phyloP scores from a whole-genome alignment of 2,888 invertebrate species.

The Archips crataeganus region DNA sequence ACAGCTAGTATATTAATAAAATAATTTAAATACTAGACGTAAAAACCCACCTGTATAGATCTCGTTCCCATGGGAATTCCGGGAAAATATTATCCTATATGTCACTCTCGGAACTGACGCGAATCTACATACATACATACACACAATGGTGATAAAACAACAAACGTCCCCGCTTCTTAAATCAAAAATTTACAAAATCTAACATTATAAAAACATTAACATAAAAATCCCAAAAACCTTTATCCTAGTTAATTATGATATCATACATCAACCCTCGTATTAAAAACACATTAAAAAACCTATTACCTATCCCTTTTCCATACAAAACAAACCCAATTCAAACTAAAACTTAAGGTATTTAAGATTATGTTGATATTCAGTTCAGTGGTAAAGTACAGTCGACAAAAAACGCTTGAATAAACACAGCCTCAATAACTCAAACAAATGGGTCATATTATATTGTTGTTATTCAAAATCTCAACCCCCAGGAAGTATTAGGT shows the following conservation, averaged over 20 bases:
- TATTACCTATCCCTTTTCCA: not conserved
- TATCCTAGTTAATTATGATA: constrained; percentile 78
- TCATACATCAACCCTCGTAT: constrained; percentile 76
- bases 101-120: too few relatives aligned
- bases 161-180: not conserved
- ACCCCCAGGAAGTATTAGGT: constrained; percentile 79
- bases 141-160: too few relatives aligned
- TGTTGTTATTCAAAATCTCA: constrained; percentile 68
- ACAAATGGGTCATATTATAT: constrained; percentile 64
- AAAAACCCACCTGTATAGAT: too few relatives aligned
- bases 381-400: not conserved
- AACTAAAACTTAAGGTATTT: not conserved
- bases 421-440: constrained; percentile 66
- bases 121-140: too few relatives aligned
- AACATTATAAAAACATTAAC: constrained; percentile 39
- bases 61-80: too few relatives aligned
- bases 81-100: too few relatives aligned
- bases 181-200: not conserved
- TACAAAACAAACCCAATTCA: not conserved
- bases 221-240: constrained; percentile 47
- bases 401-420: constrained; percentile 51
- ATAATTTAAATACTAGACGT: too few relatives aligned
- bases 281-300: constrained; percentile 65
- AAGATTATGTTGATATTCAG: not conserved
- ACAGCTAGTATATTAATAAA: too few relatives aligned